phyloP scores from a whole-genome alignment of 2,797 vertebrate species.

The Echeneis naucrates region DNA sequence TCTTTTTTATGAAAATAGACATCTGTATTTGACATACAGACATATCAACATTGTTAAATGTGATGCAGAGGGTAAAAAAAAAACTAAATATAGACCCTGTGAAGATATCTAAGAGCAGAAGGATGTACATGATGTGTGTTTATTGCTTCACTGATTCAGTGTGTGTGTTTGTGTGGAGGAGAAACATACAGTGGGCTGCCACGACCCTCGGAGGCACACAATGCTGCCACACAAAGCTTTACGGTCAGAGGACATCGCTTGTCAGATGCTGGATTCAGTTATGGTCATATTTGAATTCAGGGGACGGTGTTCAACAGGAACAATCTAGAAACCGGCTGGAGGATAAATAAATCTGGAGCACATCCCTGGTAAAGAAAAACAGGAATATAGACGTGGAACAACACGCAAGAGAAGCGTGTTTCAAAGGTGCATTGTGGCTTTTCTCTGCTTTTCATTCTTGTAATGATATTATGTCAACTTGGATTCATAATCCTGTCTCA shows the following conservation, averaged over 20 bases:
- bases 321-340: neutral
- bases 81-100: neutral
- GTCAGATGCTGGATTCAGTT: constrained; percentile 35
- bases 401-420: neutral
- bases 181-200: constrained; percentile 5
- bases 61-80: neutral
- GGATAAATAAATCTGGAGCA: neutral
- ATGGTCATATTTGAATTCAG: neutral
- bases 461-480: constrained; percentile 26
- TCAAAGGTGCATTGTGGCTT: neutral
- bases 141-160: constrained; percentile 13
- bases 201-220: constrained; percentile 40
- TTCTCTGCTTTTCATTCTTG: constrained; percentile 1
- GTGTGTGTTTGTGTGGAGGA: constrained; percentile 9
- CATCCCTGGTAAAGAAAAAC: neutral
- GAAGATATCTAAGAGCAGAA: constrained; percentile 1
- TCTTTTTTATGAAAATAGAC: neutral
- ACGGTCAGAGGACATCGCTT: constrained; percentile 55
- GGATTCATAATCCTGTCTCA: constrained; percentile 2
- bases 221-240: constrained; percentile 54
- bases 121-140: constrained; percentile 28
- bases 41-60: neutral
- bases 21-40: neutral
- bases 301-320: neutral
- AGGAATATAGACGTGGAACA: neutral